Evolutionary conservation across 2,113 vertebrate genomes (phyloP).

Genomic region (Poeciliopsis retropinna): DNA sequence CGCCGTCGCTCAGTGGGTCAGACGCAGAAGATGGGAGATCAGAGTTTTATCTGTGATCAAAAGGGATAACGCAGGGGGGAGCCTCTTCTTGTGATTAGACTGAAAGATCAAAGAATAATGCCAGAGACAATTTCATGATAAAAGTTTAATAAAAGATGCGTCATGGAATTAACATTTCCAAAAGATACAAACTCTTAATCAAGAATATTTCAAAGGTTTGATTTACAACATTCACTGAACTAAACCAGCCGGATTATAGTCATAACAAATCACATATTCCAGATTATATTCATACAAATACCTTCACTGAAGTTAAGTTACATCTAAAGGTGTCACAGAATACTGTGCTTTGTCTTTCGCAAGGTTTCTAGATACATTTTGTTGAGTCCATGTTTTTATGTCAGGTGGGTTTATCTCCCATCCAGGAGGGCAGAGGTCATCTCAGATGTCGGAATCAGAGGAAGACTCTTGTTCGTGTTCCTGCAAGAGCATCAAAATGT

Average conservation of each 20-base stretch:
- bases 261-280: conserved; percentile 10
- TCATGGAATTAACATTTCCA: conserved; percentile 24
- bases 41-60: conserved; percentile 32
- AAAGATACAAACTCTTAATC: conserved; percentile 19
- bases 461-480: conserved; percentile 11
- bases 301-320: conserved; percentile 12
- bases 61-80: conserved; percentile 10
- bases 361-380: conserved; percentile 16
- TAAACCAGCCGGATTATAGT: conserved; percentile 2
- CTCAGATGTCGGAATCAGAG: conserved; percentile 53
- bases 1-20: conserved; percentile 49
- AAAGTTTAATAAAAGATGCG: conserved; percentile 28
- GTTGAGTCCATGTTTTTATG: background rate
- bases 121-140: background rate
- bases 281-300: conserved; percentile 22
- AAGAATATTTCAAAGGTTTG: conserved; percentile 11
- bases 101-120: background rate
- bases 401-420: background rate
- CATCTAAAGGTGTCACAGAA: background rate
- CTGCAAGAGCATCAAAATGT: conserved; percentile 33
- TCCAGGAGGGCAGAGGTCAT: background rate
- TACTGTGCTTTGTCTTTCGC: background rate
- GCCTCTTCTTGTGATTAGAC: conserved; percentile 10
- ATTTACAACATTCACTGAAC: background rate
- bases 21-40: conserved; percentile 23